Evolutionary conservation across 2,888 invertebrate species (phyloP).

Genomic region (Archips xylosteana): DNA sequence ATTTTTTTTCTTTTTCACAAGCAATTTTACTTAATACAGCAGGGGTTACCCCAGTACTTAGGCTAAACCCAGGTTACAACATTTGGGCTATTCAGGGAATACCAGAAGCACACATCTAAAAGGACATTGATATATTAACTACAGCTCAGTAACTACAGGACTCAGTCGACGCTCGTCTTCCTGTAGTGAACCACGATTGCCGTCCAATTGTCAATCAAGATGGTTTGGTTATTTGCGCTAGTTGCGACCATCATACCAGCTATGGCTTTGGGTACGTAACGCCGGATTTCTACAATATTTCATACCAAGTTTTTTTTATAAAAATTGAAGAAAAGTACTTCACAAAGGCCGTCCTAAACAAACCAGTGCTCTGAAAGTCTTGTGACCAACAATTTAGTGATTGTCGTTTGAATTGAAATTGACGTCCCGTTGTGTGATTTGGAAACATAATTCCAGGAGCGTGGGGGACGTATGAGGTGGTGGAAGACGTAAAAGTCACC

Average conservation of each 20-base stretch:
- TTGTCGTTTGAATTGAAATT: constrained; percentile 36
- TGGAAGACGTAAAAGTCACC: constrained; percentile 51
- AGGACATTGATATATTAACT: neutral
- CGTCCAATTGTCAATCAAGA: constrained; percentile 11
- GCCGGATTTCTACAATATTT: no score
- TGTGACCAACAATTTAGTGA: constrained; percentile 26
- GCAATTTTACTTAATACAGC: neutral
- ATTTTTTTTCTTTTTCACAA: no score
- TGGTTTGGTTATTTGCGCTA: constrained; percentile 35
- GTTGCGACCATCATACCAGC: constrained; percentile 20
- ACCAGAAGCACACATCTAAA: neutral
- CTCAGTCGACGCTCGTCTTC: constrained; percentile 23
- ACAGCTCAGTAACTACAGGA: neutral
- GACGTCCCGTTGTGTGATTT: constrained; percentile 25
- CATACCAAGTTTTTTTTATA: neutral
- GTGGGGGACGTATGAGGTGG: constrained; percentile 56
- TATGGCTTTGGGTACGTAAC: constrained; percentile 28
- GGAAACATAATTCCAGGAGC: constrained; percentile 58
- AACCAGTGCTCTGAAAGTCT: constrained; percentile 4
- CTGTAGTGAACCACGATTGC: constrained; percentile 16
- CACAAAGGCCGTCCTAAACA: neutral
- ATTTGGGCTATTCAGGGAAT: neutral
- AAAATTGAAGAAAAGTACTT: neutral
- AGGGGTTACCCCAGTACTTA: no score
- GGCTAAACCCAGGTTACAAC: neutral